Evolutionary conservation across 2,888 invertebrate genomes (phyloP), one percentile per base, ranked within the genome.

Genomic region (Platynereis dumerilii): DNA sequence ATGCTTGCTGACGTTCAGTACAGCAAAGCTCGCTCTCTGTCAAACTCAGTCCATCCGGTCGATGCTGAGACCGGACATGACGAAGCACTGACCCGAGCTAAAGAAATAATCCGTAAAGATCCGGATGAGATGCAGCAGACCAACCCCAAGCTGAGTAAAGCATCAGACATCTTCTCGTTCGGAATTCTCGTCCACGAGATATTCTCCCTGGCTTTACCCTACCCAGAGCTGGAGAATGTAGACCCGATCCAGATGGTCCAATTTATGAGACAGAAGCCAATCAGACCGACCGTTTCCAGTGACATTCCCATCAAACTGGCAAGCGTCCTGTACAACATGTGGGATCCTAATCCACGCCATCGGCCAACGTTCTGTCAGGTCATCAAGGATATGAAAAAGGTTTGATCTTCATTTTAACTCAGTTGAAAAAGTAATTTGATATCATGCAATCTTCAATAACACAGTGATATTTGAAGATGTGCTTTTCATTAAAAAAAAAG

Each of bases 341-440:
- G 80, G 79, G 70, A 72, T 2, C 74, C 73, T 7, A 69, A 72
- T 29, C 72, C 77, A 0, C 52, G 64, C 1, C 61, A 66, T 5
- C 63, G 81, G 45, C 78, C 80, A 2, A 72, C 72, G 12, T 77
- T 81, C 59, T 68, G 73, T 1, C 72, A 72, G 53, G 71, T 80
- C 27, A 48, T 69, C 2, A 75, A 75, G 52, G 15, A 17, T 17
- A 44, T 62, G 10, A n/a, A n/a, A n/a, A n/a, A n/a, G n/a, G n/a
- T n/a, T n/a, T n/a, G n/a, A n/a, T n/a, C n/a, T n/a, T n/a, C n/a
- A n/a, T n/a, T n/a, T n/a, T n/a, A n/a, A n/a, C n/a, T n/a, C n/a
- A n/a, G n/a, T n/a, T n/a, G n/a, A n/a, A n/a, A n/a, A n/a, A n/a
- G n/a, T n/a, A n/a, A n/a, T n/a, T n/a, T n/a, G n/a, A n/a, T n/a